Conservation (phyloP, 1,140 invertebrate species). For the Littorina saxatilis region DNA sequence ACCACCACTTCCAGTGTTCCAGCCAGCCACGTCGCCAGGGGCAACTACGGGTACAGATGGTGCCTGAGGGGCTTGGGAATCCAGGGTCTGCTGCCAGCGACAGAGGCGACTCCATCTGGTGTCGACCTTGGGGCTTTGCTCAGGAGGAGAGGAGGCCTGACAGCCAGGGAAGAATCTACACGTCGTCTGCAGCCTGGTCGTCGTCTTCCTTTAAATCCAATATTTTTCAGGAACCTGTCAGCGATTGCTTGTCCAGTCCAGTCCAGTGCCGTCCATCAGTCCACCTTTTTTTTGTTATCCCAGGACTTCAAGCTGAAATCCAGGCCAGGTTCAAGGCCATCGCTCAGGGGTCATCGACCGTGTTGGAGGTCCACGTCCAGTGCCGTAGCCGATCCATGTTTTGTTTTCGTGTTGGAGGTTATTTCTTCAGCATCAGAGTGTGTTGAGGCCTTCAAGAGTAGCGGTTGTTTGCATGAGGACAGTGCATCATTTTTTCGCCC, state of each 20-base stretch:
- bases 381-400: background rate
- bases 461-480: background rate
- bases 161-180: no score
- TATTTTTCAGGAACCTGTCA: slow-evolving; percentile 17
- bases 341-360: no score
- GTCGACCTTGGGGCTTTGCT: slow-evolving; percentile 15
- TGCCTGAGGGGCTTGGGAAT: background rate
- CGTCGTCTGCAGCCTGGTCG: background rate
- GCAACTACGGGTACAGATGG: background rate
- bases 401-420: background rate
- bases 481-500: background rate
- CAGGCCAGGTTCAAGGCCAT: no score
- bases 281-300: background rate
- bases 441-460: background rate
- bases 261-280: background rate
- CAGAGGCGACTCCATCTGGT: background rate
- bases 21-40: background rate
- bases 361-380: background rate
- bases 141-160: background rate
- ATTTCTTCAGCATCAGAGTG: background rate
- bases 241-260: background rate
- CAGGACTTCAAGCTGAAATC: no score
- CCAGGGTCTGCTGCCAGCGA: background rate
- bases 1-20: background rate
- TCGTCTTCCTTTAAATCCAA: slow-evolving; percentile 10